Evolutionary conservation across 2,888 invertebrate species (phyloP).

Genomic region (Mythimna loreyi): DNA sequence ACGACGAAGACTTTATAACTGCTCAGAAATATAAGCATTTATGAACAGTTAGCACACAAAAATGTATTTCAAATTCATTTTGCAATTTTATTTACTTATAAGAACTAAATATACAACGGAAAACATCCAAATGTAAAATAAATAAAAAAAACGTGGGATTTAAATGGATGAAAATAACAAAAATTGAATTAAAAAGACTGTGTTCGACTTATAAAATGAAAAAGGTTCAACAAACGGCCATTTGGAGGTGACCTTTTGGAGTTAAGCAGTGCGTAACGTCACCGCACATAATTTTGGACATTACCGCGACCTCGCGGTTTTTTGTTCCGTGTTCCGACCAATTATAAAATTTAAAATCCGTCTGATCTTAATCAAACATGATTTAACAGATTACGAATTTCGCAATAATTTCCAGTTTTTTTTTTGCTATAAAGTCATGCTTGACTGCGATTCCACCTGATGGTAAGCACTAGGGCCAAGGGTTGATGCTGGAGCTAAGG

Average conservation of each 20-base stretch:
- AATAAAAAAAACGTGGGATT: too few species aligned
- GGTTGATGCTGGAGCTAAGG: too few species aligned
- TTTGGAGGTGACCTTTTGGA: constrained; percentile 12
- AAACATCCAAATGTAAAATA: too few species aligned
- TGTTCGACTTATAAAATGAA: not conserved
- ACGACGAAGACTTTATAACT: too few species aligned
- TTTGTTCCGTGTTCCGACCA: not conserved
- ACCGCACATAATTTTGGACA: not conserved
- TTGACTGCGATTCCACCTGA: too few species aligned
- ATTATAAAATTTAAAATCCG: not conserved
- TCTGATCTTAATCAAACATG: not conserved
- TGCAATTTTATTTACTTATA: too few species aligned
- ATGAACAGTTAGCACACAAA: not conserved
- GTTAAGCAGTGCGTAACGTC: constrained; percentile 14
- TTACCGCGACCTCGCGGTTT: not conserved
- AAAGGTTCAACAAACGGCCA: not conserved
- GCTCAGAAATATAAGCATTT: not conserved
- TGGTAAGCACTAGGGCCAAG: too few species aligned
- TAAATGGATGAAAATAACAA: too few species aligned
- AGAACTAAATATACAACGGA: too few species aligned
- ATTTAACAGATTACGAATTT: not conserved
- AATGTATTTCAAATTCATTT: too few species aligned
- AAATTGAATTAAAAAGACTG: not conserved
- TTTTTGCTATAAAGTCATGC: too few species aligned
- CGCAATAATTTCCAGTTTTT: too few species aligned